A percentile compares a stretch with the other conserved stretches of the same genome.
Conservation (phyloP, 2,113 vertebrate species). For the Saccopteryx bilineata region DNA sequence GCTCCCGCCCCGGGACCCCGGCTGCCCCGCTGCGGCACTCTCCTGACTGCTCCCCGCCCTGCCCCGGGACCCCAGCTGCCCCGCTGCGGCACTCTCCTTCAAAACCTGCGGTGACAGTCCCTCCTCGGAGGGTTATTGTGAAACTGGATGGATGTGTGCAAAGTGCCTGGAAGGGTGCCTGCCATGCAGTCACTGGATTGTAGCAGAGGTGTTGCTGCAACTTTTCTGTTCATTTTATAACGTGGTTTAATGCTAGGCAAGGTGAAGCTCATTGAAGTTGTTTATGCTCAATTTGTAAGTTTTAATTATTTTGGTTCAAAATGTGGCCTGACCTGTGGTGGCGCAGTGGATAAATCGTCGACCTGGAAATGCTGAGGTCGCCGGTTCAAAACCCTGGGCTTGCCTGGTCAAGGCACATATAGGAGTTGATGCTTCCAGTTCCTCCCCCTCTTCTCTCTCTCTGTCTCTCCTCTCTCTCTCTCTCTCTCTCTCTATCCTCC, state of each 20-base stretch:
- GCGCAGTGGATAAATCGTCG: no score
- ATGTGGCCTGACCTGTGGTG: no score
- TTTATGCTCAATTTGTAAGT: neutral
- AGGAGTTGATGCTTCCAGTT: no score
- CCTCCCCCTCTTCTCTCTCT: no score
- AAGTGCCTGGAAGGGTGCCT: neutral
- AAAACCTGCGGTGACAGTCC: neutral
- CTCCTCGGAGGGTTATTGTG: neutral
- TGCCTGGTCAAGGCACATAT: no score
- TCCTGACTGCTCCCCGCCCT: neutral
- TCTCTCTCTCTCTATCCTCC: no score
- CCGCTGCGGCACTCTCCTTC: neutral
- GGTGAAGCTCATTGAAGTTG: neutral
- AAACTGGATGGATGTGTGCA: accelerated
- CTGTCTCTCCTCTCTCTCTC: no score
- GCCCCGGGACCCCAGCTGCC: accelerated
- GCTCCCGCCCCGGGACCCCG: accelerated
- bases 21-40: accelerated
- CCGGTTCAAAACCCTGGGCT: no score
- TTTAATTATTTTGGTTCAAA: slow-evolving; percentile 22
- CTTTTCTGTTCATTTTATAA: neutral
- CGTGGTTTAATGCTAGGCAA: neutral
- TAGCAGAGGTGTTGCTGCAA: neutral
- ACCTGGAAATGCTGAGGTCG: no score
- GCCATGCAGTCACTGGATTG: neutral